Evolutionary conservation across 2,888 invertebrate genomes (phyloP), one percentile per base, ranked within the genome.

Genomic region (Hydrotaea cyrtoneurina): DNA sequence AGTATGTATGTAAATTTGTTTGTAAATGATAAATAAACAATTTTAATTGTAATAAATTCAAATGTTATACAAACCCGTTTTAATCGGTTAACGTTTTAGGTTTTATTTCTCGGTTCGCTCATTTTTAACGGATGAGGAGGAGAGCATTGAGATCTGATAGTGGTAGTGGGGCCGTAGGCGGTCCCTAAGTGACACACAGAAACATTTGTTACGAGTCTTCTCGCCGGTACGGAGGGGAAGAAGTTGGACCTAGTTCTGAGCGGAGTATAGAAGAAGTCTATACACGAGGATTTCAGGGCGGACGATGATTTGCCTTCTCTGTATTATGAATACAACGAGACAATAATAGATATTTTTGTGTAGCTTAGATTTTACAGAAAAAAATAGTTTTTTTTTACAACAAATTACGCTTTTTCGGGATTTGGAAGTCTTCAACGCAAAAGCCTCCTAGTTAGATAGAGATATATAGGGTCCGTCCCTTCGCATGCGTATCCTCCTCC

Each of bases 301-400:
- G 79, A 82, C 82, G 85, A 23, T 85, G 85, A 74, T 66, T 79
- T 82, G 82, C 82, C 72, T 76, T 85, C 82, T 85, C 85, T 85
- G 85, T 85, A 82, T 85, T 85, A 74, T 77, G 82, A 82, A 84
- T 81, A 85, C 82, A 79, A 85, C 79, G 80, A 85, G 69, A 85
- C 62, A 85, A 85, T 85, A 85, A 85, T 71, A 85, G 79, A 82
- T 74, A 82, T 79, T 69, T 82, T 85, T 79, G 75, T 81, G 78
- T 82, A 85, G 81, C 73, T 82, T 82, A 76, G 72, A 43, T 81
- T n/a, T 55, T 50, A 73, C 75, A 73, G 71, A 77, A 71, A 77
- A 31, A 69, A 66, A 78, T 74, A 74, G 21, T 69, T 21, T 69
- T 69, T 69, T 69, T 66, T 69, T 46, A 69, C 69, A 82, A 85